phyloP scores from a whole-genome alignment of 2,888 invertebrate genomes.

The Athalia cordata region DNA sequence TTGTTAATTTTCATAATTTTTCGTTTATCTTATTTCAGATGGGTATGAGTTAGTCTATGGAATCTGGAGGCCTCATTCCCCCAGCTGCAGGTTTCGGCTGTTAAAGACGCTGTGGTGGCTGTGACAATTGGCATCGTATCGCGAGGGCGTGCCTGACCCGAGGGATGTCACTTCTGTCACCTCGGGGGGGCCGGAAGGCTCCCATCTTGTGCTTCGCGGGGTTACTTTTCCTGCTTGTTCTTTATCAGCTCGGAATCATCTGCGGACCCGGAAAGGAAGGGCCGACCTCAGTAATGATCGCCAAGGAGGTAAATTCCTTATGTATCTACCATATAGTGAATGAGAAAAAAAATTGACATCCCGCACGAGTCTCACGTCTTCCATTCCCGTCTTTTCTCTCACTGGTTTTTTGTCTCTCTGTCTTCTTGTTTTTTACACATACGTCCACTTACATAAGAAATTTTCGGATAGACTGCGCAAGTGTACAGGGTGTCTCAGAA shows the following conservation, averaged over 20 bases:
- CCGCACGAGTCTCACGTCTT: no score
- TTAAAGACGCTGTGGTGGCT: conserved; percentile 17
- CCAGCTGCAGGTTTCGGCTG: conserved; percentile 50
- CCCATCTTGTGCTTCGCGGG: conserved; percentile 71
- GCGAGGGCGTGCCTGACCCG: conserved; percentile 40
- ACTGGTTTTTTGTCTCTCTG: no score
- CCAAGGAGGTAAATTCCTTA: conserved; percentile 70
- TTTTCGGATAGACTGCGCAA: no score
- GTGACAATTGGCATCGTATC: conserved; percentile 38
- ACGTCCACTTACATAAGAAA: no score
- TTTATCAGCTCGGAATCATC: conserved; percentile 73
- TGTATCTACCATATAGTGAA: neutral
- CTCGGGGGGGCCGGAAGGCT: conserved; percentile 71
- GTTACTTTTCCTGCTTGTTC: conserved; percentile 69
- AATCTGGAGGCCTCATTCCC: conserved; percentile 51
- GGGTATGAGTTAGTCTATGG: conserved; percentile 62
- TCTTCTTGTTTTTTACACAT: no score
- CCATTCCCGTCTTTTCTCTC: no score
- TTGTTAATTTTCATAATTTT: neutral
- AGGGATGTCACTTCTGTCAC: conserved; percentile 70
- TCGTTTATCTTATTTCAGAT: conserved; percentile 56
- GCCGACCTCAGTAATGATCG: conserved; percentile 70
- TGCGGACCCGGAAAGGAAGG: conserved; percentile 66
- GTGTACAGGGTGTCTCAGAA: no score
- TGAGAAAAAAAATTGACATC: no score